A percentile compares a stretch with the other conserved stretches of the same genome.
These are phyloP conservation scores for Vultur gryphus DNA, from an alignment of 2,797 vertebrate species.

Conservation along the genomic window DNA sequence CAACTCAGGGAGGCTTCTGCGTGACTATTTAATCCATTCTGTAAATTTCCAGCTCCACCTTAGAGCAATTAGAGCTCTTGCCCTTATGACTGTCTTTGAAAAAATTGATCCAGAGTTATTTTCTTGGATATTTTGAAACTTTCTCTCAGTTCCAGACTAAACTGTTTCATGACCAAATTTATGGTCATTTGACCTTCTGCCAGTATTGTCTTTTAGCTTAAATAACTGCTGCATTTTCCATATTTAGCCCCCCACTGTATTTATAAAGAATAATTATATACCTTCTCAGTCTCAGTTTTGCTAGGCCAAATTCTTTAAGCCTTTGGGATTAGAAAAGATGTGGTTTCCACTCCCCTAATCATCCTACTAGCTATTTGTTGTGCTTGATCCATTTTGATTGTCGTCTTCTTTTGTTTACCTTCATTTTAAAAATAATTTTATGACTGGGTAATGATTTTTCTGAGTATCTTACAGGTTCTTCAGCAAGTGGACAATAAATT, in stretches of 20 bases:
- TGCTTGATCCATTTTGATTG: not conserved
- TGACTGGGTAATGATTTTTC: not conserved
- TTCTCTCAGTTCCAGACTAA: not conserved
- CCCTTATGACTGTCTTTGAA: not conserved
- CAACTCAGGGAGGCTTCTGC: not conserved
- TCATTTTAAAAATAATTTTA: not conserved
- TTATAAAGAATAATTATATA: not conserved
- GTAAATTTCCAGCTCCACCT: not conserved
- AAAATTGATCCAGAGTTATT: not conserved
- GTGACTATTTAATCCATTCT: not conserved
- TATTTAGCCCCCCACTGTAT: not conserved
- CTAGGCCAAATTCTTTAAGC: not conserved
- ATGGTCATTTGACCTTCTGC: not conserved
- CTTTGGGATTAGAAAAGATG: not conserved
- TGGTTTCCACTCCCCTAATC: not conserved
- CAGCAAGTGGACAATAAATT: conserved; percentile 98
- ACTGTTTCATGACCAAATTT: not conserved
- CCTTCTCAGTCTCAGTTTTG: not conserved
- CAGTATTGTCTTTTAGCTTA: not conserved
- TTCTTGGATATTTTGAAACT: not conserved
- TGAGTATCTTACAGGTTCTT: conserved; percentile 84
- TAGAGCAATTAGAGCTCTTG: not conserved
- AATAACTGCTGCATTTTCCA: not conserved
- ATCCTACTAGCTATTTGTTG: not conserved
- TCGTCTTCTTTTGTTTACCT: not conserved